These are phyloP conservation scores for Typhlomys cinereus DNA, from an alignment of 2,113 vertebrate genomes.

Conservation along the genomic window DNA sequence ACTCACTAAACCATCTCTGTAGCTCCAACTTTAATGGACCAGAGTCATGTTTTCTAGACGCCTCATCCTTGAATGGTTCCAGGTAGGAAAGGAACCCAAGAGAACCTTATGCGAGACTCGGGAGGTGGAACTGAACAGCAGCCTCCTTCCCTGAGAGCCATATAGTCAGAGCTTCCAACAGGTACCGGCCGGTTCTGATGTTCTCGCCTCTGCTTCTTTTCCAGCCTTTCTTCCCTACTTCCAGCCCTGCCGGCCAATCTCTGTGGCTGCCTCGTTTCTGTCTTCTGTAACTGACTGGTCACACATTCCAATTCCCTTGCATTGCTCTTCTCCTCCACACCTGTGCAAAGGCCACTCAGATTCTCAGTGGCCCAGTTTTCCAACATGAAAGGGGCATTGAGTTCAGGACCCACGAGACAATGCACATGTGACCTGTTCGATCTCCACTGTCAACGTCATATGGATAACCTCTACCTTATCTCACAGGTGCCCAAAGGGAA, in stretches of 20 bases:
- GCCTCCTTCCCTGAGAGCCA: not conserved
- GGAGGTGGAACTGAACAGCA: not conserved
- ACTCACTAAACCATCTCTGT: not conserved
- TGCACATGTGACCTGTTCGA: not conserved
- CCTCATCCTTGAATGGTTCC: not conserved
- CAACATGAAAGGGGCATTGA: not conserved
- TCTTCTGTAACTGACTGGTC: not conserved
- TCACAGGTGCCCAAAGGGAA: not conserved
- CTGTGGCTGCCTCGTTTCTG: not conserved
- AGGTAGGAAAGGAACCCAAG: not conserved
- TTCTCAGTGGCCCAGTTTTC: not conserved
- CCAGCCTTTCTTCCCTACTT: not conserved
- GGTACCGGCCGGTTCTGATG: not conserved
- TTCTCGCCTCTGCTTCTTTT: not conserved
- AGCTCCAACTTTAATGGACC: not conserved
- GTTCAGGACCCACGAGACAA: not conserved
- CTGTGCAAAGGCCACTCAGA: not conserved
- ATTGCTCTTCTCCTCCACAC: not conserved
- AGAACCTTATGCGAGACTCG: not conserved
- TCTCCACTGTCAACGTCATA: not conserved
- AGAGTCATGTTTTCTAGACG: not conserved
- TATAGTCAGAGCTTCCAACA: not conserved
- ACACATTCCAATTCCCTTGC: rapidly evolving
- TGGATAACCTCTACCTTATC: not conserved
- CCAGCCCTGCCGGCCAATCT: no score